Base-by-base conservation (phyloP, 2,113 vertebrate genomes). In the Oryzias celebensis region DNA sequence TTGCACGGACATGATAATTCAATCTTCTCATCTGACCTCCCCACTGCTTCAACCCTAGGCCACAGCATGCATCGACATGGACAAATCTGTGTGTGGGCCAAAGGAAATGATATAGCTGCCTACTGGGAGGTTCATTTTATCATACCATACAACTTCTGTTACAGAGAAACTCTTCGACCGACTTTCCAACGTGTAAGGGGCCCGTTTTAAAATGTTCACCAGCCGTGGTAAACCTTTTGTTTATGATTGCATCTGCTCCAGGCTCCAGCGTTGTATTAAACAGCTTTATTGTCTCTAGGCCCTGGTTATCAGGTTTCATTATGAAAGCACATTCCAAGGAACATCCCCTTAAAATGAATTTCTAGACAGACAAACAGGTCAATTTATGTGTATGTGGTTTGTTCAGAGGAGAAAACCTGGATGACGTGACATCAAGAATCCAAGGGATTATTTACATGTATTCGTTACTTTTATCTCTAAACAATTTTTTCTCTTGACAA, bases 341-440 rank as follows among this genome's bases (percentile, higher is more conserved):
- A 62, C 53, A 85, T 83, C 72, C 68, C 62, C 61, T 78, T 60
- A 87, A 82, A 85, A 86, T 82, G 31, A 85, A 72, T 74, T 71
- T 76, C 31, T 5, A 58, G 58, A 26, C 64, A 63, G 53, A 73
- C 65, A 49, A 63, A 71, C 22, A 42, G 31, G 63, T 51, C 41
- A 42, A 18, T 44, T 16, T 66, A 4, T 57, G 7, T 42, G 7
- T 17, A 4, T 14, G 20, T 41, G 0, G 16, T 18, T 18, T 48
- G 4, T 3, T 4, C n/a, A 48, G 31, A 7, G 8, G 18, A 24
- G 44, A 44, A 66, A 20, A 7, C 23, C 67, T 60, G n/a, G 52
- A 50, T 57, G 57, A 52, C 18, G 31, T 52, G 18, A 73, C 26
- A 71, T 26, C 48, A 23, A 1, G 3, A 75, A 47, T 10, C 28